These are phyloP conservation scores for Herpetotheres cachinnans DNA, from an alignment of 2,113 vertebrate species.

Conservation along the genomic window DNA sequence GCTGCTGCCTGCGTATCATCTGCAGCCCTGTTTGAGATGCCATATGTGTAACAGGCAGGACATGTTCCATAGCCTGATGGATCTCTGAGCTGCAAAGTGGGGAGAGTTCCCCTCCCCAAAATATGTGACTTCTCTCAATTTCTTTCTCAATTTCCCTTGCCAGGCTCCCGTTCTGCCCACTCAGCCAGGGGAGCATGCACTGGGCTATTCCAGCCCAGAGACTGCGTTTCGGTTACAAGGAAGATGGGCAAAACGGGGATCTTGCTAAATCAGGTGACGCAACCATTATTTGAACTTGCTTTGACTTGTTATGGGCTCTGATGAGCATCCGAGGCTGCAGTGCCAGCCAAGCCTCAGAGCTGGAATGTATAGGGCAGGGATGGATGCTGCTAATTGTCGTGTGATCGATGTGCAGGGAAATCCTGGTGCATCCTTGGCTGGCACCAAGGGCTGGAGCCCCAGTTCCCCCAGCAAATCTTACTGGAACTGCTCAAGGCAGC, in stretches of 20 bases:
- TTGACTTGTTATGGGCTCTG: neutral
- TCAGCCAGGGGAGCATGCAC: rapidly evolving
- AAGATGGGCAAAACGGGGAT: neutral
- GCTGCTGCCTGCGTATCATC: neutral
- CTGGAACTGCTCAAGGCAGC: neutral
- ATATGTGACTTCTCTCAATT: neutral
- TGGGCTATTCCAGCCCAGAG: neutral
- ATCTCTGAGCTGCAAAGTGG: neutral
- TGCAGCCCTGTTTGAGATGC: neutral
- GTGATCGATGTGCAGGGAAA: neutral
- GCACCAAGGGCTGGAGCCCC: neutral
- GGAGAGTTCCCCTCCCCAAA: neutral
- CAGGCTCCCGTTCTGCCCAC: neutral
- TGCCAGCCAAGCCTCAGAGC: neutral
- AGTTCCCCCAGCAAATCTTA: rapidly evolving
- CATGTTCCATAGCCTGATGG: neutral
- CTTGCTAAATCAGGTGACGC: neutral
- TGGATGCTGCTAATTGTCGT: neutral
- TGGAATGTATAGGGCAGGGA: neutral
- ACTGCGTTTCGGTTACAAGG: neutral
- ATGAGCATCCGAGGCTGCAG: neutral
- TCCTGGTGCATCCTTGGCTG: neutral
- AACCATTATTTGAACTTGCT: neutral
- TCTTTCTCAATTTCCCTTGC: neutral
- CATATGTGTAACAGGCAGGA: neutral